A percentile compares a stretch with the other conserved stretches of the same genome.
Evolutionary conservation across 2,888 invertebrate species (phyloP).

Genomic region (Uloborus plumipes): DNA sequence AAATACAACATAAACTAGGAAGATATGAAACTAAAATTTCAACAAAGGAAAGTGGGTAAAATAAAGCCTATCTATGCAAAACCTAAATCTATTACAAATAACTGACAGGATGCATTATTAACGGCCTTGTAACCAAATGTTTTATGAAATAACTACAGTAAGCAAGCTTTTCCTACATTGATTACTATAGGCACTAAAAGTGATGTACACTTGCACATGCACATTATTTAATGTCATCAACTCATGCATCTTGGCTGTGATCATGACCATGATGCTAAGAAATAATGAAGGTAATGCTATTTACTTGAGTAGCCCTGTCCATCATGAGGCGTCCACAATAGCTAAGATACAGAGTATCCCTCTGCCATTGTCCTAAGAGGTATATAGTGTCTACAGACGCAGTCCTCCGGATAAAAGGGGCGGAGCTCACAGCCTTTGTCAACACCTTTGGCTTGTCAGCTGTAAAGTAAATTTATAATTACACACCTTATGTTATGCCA

Average conservation of each 20-base stretch:
- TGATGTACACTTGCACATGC: background rate
- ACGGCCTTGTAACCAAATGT: too few relatives aligned
- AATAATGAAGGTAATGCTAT: slow-evolving; percentile 52
- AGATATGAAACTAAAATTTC: too few relatives aligned
- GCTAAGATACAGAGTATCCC: slow-evolving; percentile 78
- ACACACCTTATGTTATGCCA: background rate
- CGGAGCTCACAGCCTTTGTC: slow-evolving; percentile 31
- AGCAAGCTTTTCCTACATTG: too few relatives aligned
- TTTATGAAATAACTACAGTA: too few relatives aligned
- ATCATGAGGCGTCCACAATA: slow-evolving; percentile 80
- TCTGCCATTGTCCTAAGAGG: slow-evolving; percentile 83
- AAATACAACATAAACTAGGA: too few relatives aligned
- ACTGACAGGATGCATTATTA: too few relatives aligned
- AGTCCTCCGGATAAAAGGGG: slow-evolving; percentile 78
- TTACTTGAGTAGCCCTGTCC: slow-evolving; percentile 85
- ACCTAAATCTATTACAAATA: too few relatives aligned
- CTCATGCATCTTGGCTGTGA: background rate
- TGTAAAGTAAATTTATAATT: slow-evolving; percentile 15
- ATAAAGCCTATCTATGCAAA: too few relatives aligned
- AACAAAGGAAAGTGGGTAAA: too few relatives aligned
- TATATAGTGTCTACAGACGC: slow-evolving; percentile 85
- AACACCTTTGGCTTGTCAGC: slow-evolving; percentile 54
- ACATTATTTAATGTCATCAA: background rate
- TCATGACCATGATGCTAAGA: background rate
- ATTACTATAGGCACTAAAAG: too few relatives aligned